A percentile compares a stretch with the other conserved stretches of the same genome.
Evolutionary conservation across 2,888 invertebrate species (phyloP).

Genomic region (Brachyptera risi): DNA sequence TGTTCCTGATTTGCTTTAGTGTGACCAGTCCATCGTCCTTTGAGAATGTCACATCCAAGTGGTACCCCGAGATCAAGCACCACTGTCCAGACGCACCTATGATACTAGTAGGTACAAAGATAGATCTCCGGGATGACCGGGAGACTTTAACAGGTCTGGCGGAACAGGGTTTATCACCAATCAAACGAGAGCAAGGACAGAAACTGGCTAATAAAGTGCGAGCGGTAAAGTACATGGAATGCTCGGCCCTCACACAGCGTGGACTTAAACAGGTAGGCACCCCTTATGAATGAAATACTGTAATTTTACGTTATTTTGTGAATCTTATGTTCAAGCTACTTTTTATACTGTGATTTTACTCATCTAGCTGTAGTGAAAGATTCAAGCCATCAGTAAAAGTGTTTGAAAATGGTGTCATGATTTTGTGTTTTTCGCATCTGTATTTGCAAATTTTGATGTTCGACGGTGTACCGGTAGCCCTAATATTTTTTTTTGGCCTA

Average conservation of each 20-base stretch:
- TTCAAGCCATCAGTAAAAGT: too few species aligned
- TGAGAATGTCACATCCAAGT: slow-evolving; percentile 99
- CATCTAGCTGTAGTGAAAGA: too few species aligned
- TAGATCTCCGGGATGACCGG: slow-evolving; percentile 96
- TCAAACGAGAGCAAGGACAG: slow-evolving; percentile 96
- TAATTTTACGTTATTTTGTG: too few species aligned
- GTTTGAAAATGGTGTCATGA: too few species aligned
- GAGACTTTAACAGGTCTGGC: slow-evolving; percentile 88
- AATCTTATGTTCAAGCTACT: too few species aligned
- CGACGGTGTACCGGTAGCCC: too few species aligned
- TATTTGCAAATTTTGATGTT: too few species aligned
- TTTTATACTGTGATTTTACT: too few species aligned
- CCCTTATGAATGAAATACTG: too few species aligned
- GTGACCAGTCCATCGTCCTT: slow-evolving; percentile 98
- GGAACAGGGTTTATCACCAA: slow-evolving; percentile 91
- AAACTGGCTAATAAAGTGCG: slow-evolving; percentile 98
- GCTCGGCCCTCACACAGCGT: slow-evolving; percentile 97
- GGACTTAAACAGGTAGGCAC: slow-evolving; percentile 89
- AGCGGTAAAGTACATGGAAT: slow-evolving; percentile 99
- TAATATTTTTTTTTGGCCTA: too few species aligned
- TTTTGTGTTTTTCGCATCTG: too few species aligned
- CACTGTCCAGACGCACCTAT: slow-evolving; percentile 99
- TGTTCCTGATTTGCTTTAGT: slow-evolving; percentile 98
- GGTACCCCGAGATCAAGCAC: slow-evolving; percentile 99
- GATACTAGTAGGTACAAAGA: slow-evolving; percentile 95